phyloP scores from a whole-genome alignment of 2,113 vertebrate genomes.

The Caretta caretta region DNA sequence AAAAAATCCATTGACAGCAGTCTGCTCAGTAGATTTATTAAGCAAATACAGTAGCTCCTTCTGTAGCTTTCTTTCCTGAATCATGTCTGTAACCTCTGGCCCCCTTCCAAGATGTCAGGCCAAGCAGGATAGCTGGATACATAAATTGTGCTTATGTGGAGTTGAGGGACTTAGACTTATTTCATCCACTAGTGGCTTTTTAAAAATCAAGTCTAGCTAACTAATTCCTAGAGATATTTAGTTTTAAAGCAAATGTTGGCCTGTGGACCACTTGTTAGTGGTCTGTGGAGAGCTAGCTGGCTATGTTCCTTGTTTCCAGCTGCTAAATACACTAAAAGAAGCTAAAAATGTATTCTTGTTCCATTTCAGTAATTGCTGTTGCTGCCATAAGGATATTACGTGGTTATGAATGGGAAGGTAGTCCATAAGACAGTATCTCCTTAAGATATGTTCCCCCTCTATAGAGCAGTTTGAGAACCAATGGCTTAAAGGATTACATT shows the following conservation, averaged over 20 bases:
- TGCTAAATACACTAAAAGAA: background rate
- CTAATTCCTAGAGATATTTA: background rate
- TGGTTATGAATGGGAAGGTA: background rate
- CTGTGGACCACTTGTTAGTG: background rate
- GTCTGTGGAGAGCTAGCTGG: background rate
- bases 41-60: constrained; percentile 58
- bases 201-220: background rate
- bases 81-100: constrained; percentile 46
- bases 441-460: background rate
- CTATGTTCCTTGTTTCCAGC: background rate
- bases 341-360: background rate
- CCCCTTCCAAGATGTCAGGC: constrained; percentile 60
- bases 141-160: constrained; percentile 57
- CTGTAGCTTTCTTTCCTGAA: constrained; percentile 52
- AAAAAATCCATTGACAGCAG: constrained; percentile 42
- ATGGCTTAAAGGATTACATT: background rate
- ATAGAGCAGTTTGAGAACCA: background rate
- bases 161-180: background rate
- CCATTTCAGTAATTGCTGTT: background rate
- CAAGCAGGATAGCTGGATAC: constrained; percentile 34
- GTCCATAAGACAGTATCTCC: background rate
- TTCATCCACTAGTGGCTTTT: background rate
- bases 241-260: background rate
- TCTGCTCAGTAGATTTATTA: constrained; percentile 48
- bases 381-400: background rate